Evolutionary conservation across 2,888 invertebrate species (phyloP).

Genomic region (Digitonthophagus gazella): DNA sequence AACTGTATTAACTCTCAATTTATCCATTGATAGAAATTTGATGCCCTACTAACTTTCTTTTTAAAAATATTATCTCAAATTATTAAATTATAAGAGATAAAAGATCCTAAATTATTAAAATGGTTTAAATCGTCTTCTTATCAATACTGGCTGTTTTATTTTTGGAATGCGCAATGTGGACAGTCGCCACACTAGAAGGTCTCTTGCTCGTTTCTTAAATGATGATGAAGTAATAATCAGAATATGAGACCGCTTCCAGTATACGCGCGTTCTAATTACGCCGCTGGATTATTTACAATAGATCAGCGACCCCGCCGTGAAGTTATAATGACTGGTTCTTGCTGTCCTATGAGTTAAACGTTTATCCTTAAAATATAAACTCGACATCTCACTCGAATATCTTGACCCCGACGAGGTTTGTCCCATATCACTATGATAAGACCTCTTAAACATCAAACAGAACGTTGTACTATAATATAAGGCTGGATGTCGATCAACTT

Average conservation of each 20-base stretch:
- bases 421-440: background rate
- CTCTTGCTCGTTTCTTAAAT: background rate
- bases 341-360: background rate
- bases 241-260: background rate
- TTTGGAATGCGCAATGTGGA: background rate
- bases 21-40: too few species aligned
- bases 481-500: background rate
- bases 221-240: background rate
- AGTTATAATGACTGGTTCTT: background rate
- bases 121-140: background rate
- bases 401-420: background rate
- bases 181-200: background rate
- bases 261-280: background rate
- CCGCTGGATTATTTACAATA: background rate
- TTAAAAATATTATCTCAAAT: too few species aligned
- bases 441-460: background rate
- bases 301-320: background rate
- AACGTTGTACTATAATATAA: background rate
- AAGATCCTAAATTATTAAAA: background rate
- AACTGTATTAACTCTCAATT: too few species aligned
- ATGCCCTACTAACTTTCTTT: background rate
- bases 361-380: background rate
- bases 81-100: too few species aligned
- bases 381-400: background rate
- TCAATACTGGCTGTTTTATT: background rate